Conservation (phyloP, 2,113 vertebrate species). For the Hippotragus niger region DNA sequence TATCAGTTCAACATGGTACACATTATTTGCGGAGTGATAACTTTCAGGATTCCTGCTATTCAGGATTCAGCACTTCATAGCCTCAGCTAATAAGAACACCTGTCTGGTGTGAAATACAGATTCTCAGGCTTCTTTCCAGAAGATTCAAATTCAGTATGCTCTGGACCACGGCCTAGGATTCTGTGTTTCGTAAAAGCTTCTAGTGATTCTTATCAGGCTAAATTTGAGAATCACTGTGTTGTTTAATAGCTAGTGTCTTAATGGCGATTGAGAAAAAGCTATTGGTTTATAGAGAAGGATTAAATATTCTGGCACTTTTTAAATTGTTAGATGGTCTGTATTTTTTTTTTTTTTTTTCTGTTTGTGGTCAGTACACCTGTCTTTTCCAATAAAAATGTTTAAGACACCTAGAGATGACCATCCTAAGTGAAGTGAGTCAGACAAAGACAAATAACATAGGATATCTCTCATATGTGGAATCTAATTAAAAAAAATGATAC, state of each 20-base stretch:
- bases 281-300: not conserved
- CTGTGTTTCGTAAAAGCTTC: constrained; percentile 20
- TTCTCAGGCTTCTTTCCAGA: not conserved
- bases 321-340: not conserved
- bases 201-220: not conserved
- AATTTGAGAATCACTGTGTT: not conserved
- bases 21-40: not conserved
- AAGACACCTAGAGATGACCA: not conserved
- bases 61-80: not conserved
- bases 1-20: not conserved
- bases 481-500: not conserved
- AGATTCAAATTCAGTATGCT: not conserved
- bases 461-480: not conserved
- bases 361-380: not conserved
- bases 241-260: constrained; percentile 9
- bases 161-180: not conserved
- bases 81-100: not conserved
- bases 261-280: not conserved
- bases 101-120: not conserved
- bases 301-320: constrained; percentile 9
- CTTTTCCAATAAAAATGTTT: not conserved
- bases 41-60: not conserved
- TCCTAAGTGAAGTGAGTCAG: not conserved
- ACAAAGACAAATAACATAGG: not conserved
- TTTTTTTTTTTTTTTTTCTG: not conserved